These are phyloP conservation scores for Semnornis frantzii DNA, from an alignment of 2,113 vertebrate species.

Conservation along the genomic window DNA sequence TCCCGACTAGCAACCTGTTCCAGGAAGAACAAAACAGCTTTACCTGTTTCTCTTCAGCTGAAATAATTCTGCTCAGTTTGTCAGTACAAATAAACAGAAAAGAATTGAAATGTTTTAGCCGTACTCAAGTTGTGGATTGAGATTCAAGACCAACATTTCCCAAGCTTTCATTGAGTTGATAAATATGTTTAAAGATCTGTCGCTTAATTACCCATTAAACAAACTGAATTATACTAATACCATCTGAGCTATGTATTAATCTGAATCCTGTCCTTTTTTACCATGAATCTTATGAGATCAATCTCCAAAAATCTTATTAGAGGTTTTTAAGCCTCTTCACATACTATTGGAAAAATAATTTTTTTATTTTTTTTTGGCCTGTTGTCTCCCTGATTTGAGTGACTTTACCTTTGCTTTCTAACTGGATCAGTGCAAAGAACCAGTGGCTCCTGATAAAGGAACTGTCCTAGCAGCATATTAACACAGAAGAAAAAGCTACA, in stretches of 20 bases:
- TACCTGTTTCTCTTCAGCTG: background rate
- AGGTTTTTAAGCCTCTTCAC: background rate
- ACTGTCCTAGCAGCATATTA: background rate
- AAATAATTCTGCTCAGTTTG: background rate
- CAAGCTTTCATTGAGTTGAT: background rate
- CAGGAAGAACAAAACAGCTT: background rate
- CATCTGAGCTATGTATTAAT: background rate
- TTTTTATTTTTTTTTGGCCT: background rate
- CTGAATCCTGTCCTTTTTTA: background rate
- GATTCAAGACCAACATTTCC: background rate
- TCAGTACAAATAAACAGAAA: background rate
- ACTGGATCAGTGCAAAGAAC: background rate
- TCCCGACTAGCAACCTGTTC: constrained; percentile 88
- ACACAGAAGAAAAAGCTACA: background rate
- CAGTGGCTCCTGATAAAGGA: background rate
- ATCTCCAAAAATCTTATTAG: background rate
- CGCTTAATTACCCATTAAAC: background rate
- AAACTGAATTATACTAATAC: background rate
- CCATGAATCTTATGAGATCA: background rate
- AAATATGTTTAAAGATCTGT: background rate
- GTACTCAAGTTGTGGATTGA: background rate
- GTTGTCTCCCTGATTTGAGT: background rate
- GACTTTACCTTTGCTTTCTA: background rate
- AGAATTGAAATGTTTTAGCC: background rate
- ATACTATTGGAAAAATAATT: background rate